Evolutionary conservation across 2,113 vertebrate species (phyloP).

Genomic region (Melozone crissalis): DNA sequence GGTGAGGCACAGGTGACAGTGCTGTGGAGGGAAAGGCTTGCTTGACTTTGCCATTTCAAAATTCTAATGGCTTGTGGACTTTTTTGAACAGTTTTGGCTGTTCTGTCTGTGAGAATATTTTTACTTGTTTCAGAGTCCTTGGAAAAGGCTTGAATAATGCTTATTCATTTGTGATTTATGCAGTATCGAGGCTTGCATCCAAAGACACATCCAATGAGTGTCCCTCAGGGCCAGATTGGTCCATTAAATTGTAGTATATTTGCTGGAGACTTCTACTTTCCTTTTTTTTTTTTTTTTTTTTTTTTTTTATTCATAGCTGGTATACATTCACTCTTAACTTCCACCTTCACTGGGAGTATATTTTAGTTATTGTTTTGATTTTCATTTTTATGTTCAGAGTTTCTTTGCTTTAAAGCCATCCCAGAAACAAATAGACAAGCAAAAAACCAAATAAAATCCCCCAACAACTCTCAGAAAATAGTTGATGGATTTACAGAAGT

Average conservation of each 20-base stretch:
- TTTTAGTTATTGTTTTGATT: background rate
- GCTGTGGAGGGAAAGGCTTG: background rate
- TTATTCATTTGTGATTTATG: constrained; percentile 15
- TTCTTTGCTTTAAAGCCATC: background rate
- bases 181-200: background rate
- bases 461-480: background rate
- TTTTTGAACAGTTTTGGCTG: background rate
- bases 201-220: background rate
- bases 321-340: background rate
- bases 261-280: background rate
- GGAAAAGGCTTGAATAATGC: background rate
- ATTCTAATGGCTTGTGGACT: background rate
- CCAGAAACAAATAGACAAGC: background rate
- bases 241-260: background rate
- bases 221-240: background rate
- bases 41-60: background rate
- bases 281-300: background rate
- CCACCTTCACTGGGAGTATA: background rate
- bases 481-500: background rate
- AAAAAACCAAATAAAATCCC: background rate
- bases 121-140: background rate
- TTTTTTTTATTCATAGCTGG: background rate
- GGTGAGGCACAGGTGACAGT: background rate
- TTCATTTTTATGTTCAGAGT: background rate
- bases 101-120: background rate